Conservation (phyloP, 1,140 invertebrate genomes). For the Nymphalis io region DNA sequence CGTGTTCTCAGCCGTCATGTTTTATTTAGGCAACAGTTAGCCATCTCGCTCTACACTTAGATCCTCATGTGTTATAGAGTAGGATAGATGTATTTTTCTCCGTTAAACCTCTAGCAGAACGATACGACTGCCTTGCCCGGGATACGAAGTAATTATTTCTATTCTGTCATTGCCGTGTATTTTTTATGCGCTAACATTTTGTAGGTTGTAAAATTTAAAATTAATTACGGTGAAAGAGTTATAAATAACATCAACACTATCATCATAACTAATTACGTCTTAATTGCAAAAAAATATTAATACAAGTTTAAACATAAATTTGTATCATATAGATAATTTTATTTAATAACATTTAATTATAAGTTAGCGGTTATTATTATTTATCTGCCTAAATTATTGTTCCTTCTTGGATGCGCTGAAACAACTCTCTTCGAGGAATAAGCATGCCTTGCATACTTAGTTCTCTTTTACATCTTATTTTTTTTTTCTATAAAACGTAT, state of each 20-base stretch:
- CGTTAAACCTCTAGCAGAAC: slow-evolving; percentile 44
- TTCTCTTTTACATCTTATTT: too few relatives aligned
- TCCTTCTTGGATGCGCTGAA: too few relatives aligned
- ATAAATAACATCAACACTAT: slow-evolving; percentile 11
- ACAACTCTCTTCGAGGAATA: too few relatives aligned
- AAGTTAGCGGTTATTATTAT: too few relatives aligned
- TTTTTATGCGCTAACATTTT: slow-evolving; percentile 71
- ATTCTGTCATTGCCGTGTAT: slow-evolving; percentile 79
- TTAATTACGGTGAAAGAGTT: slow-evolving; percentile 18
- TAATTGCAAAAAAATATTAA: not conserved
- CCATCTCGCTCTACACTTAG: slow-evolving; percentile 57
- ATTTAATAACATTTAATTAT: too few relatives aligned
- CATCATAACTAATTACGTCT: not conserved
- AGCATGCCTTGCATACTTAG: too few relatives aligned
- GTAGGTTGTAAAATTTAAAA: slow-evolving; percentile 52
- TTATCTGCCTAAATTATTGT: not conserved
- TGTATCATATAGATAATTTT: too few relatives aligned
- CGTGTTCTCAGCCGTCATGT: slow-evolving; percentile 79
- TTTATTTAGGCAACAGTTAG: slow-evolving; percentile 78
- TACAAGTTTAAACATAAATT: not conserved
- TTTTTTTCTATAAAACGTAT: too few relatives aligned
- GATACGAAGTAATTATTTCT: slow-evolving; percentile 80
- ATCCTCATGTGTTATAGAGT: slow-evolving; percentile 39
- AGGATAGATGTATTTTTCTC: slow-evolving; percentile 57
- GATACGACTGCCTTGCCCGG: slow-evolving; percentile 72